Conservation (phyloP, 1,140 invertebrate species). For the Papilio polyxenes region DNA sequence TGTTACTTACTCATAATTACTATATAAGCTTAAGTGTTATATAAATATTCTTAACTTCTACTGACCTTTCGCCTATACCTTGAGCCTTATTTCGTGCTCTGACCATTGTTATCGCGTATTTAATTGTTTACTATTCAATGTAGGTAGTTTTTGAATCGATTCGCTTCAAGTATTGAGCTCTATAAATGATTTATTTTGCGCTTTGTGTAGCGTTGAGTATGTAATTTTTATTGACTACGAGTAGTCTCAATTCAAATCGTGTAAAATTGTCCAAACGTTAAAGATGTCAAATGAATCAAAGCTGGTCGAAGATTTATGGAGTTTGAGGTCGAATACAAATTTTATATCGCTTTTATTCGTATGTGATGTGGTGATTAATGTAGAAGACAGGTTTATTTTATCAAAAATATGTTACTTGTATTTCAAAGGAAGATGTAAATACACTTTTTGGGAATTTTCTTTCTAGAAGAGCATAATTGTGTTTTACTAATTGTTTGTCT, state of each 20-base stretch:
- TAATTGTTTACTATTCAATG: conserved; percentile 77
- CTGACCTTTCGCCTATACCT: conserved; percentile 45
- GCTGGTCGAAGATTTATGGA: conserved; percentile 15
- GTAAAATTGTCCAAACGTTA: conserved; percentile 60
- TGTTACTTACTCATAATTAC: no score
- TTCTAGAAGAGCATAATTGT: no score
- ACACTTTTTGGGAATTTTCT: no score
- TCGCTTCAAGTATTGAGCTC: conserved; percentile 69
- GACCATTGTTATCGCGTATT: conserved; percentile 71
- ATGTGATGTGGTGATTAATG: background rate
- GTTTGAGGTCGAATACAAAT: conserved; percentile 7
- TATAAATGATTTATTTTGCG: conserved; percentile 74
- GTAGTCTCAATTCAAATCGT: conserved; percentile 49
- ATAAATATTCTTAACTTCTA: background rate
- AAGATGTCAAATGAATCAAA: conserved; percentile 39
- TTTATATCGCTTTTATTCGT: conserved; percentile 35
- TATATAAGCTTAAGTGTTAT: background rate
- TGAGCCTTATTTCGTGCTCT: conserved; percentile 41
- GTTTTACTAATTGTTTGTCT: no score
- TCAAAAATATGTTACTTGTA: background rate
- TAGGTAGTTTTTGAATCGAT: conserved; percentile 71
- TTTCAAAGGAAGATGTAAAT: no score
- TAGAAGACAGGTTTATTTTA: background rate
- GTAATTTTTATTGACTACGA: conserved; percentile 58
- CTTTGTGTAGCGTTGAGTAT: conserved; percentile 51